These are phyloP conservation scores for Chrysemys picta DNA, from an alignment of 2,113 vertebrate genomes.

Conservation along the genomic window DNA sequence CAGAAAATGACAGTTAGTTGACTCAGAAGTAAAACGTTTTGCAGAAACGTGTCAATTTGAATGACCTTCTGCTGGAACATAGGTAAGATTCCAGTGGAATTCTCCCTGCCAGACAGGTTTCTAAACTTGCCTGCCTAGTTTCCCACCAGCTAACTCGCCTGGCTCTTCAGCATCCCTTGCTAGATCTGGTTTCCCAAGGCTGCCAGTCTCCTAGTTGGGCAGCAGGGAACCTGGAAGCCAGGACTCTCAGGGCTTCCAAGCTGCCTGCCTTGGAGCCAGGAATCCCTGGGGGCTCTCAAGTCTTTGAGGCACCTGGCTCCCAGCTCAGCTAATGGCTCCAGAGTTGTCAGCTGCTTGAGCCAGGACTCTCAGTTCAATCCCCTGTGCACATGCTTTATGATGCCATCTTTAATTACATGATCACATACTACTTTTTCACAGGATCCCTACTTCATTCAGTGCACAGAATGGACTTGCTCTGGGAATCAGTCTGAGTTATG, in stretches of 20 bases:
- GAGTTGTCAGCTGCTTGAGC: background rate
- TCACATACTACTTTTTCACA: background rate
- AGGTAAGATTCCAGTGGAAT: background rate
- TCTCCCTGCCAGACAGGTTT: background rate
- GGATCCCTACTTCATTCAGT: background rate
- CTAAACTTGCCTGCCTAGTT: background rate
- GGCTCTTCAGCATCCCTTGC: background rate
- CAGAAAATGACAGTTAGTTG: background rate
- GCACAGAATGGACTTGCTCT: background rate
- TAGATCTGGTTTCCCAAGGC: background rate
- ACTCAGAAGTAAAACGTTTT: background rate
- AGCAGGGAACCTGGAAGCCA: background rate
- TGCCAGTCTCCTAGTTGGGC: background rate
- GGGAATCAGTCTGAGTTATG: background rate
- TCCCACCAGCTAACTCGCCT: background rate
- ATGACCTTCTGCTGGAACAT: background rate
- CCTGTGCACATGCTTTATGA: background rate
- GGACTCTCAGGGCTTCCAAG: background rate
- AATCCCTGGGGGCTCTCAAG: background rate
- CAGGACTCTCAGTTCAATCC: background rate
- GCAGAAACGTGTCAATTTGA: background rate
- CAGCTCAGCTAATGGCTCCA: background rate
- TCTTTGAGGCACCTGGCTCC: background rate
- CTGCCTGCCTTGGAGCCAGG: background rate
- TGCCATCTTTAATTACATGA: background rate